A percentile compares a stretch with the other conserved stretches of the same genome.
Conservation (phyloP, 2,888 invertebrate genomes). For the Caenorhabditis imperialis region DNA sequence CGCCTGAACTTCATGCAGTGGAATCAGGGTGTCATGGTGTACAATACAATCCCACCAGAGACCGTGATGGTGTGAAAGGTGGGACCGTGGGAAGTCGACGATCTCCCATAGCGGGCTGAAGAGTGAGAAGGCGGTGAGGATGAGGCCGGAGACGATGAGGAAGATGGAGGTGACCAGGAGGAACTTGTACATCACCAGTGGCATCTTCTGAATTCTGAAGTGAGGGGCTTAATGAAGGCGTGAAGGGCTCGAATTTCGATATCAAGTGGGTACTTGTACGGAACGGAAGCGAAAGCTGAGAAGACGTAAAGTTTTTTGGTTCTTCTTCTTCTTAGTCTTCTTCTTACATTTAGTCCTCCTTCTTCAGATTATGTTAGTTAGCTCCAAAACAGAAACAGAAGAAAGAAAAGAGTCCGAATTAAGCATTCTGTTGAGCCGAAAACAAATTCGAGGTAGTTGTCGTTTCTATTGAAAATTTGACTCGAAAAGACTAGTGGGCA, state of each 20-base stretch:
- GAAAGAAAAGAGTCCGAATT: no score
- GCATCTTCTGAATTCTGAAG: constrained; percentile 28
- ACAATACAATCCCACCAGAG: constrained; percentile 69
- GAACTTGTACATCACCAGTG: constrained; percentile 59
- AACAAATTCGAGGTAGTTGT: no score
- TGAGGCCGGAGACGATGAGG: constrained; percentile 59
- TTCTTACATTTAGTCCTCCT: no score
- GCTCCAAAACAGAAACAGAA: no score
- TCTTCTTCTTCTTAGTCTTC: no score
- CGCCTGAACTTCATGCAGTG: constrained; percentile 51
- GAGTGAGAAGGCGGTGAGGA: constrained; percentile 62
- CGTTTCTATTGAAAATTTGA: no score
- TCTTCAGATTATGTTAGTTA: no score
- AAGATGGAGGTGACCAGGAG: constrained; percentile 62
- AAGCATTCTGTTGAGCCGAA: no score
- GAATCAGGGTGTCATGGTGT: constrained; percentile 59
- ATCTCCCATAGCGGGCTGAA: constrained; percentile 68
- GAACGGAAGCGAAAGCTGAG: constrained; percentile 15
- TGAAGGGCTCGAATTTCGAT: constrained; percentile 14
- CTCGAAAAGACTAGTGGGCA: no score
- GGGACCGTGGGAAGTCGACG: constrained; percentile 57
- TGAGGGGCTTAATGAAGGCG: constrained; percentile 9
- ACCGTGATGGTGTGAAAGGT: constrained; percentile 65
- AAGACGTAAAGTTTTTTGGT: constrained; percentile 6
- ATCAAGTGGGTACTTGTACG: constrained; percentile 40